Evolutionary conservation across 2,888 invertebrate genomes (phyloP).

Genomic region (Macrostomum cliftonense): DNA sequence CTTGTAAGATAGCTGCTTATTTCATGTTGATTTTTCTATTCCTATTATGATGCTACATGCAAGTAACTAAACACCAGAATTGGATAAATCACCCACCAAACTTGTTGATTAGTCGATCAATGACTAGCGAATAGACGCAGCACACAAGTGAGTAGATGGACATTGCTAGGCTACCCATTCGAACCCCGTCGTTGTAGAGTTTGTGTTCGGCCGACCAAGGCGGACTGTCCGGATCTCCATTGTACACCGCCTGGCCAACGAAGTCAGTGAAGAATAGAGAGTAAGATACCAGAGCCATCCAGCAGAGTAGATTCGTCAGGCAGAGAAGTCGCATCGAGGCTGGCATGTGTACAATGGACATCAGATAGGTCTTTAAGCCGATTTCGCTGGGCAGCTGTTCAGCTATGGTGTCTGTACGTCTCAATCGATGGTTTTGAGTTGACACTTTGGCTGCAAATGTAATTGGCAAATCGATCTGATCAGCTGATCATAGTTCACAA

Average conservation of each 20-base stretch:
- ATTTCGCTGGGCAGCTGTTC: constrained; percentile 15
- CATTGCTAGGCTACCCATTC: constrained; percentile 92
- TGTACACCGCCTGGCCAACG: constrained; percentile 70
- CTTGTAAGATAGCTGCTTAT: too few species aligned
- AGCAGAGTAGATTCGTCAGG: constrained; percentile 78
- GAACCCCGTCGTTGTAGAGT: constrained; percentile 66
- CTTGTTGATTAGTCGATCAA: constrained; percentile 62
- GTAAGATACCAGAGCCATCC: constrained; percentile 94
- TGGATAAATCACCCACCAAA: constrained; percentile 40
- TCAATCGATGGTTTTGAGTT: neutral
- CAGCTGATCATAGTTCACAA: too few species aligned
- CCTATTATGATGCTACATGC: too few species aligned
- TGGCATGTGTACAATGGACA: constrained; percentile 79
- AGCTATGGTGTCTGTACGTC: too few species aligned
- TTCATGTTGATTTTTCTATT: too few species aligned
- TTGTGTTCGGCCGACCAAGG: constrained; percentile 26
- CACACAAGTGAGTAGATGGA: constrained; percentile 68
- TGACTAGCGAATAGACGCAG: constrained; percentile 68
- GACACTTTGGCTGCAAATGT: neutral
- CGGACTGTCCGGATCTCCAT: constrained; percentile 54
- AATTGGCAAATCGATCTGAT: too few species aligned
- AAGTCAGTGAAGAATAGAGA: constrained; percentile 89
- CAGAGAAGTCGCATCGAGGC: constrained; percentile 63
- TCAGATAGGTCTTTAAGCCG: constrained; percentile 54
- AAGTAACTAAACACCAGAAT: too few species aligned